A percentile compares a stretch with the other conserved stretches of the same genome.
Conservation (phyloP, 2,113 vertebrate genomes). For the Phyllopteryx taeniolatus region DNA sequence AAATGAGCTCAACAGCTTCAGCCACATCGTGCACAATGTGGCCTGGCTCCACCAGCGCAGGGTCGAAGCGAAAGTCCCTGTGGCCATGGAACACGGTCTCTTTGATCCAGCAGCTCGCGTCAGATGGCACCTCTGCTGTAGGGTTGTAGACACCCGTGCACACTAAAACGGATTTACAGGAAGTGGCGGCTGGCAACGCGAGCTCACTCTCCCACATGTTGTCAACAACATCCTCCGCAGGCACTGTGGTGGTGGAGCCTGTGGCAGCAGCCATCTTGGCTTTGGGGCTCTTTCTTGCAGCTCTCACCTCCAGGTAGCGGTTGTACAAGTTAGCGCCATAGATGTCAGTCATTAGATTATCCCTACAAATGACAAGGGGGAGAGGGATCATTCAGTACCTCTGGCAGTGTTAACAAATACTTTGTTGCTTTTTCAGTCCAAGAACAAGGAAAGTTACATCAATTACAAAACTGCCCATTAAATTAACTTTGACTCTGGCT, state of each 20-base stretch:
- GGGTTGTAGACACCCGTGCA: conserved; percentile 87
- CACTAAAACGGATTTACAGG: conserved; percentile 84
- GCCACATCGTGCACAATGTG: conserved; percentile 80
- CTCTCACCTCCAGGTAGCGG: conserved; percentile 78
- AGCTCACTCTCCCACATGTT: conserved; percentile 76
- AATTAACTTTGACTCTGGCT: too few species aligned
- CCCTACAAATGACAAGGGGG: conserved; percentile 61
- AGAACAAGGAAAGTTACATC: background rate
- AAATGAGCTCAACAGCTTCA: conserved; percentile 84
- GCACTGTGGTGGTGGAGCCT: conserved; percentile 48
- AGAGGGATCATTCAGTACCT: background rate
- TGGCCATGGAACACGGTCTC: conserved; percentile 84
- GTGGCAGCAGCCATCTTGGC: conserved; percentile 65
- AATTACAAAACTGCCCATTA: background rate
- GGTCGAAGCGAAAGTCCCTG: conserved; percentile 85
- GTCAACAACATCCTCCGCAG: conserved; percentile 61
- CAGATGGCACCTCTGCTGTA: conserved; percentile 54
- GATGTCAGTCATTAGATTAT: conserved; percentile 89
- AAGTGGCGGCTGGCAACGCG: conserved; percentile 71
- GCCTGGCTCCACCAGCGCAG: conserved; percentile 75
- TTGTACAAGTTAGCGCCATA: conserved; percentile 92
- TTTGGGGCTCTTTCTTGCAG: conserved; percentile 57
- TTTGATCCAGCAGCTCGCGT: conserved; percentile 56
- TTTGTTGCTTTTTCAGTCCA: background rate
- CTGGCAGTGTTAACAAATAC: background rate